Evolutionary conservation across 2,888 invertebrate genomes (phyloP), one percentile per base, ranked within the genome.

Genomic region (Lordiphosa fenestrarum): DNA sequence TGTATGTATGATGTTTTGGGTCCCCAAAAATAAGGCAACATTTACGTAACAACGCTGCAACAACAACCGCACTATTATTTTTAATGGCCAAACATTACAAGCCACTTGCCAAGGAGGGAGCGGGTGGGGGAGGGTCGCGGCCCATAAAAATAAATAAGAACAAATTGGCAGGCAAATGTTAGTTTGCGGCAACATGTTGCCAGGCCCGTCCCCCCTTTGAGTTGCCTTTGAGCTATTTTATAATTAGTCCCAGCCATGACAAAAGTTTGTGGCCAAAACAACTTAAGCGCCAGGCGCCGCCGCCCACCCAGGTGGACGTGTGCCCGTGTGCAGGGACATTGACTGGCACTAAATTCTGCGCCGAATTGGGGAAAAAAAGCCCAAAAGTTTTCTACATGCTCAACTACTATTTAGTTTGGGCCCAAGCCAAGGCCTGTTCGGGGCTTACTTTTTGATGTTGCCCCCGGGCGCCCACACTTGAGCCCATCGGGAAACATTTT

Each of bases 241-340:
- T 81, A 81, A 81, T 81, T 81, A 81, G 80, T 82, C 75, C 78
- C 80, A 78, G 83, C 66, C 82, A 81, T 72, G 84, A 78, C 80
- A 78, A 84, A 84, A 80, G 82, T 54, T 82, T 69, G 81, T 82
- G 75, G 81, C 73, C 84, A 84, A 71, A 84, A 73, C 82, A 81
- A 78, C 80, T 81, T 78, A 84, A 73, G 67, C 71, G 71, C 53
- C 69, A 66, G 69, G 50, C 54, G 53, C 37, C 40, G 54, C 5
- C 15, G 3, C 21, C 33, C n/a, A 13, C 35, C 49, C 62, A 48
- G 72, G 56, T 44, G 65, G 81, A 15, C 15, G 73, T 69, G 68
- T 73, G 65, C 63, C 9, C 30, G 30, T 30, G 30, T 30, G 30
- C 30, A 30, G 30, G 30, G 30, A 30, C 30, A 30, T 30, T 30